Percentiles rank a stretch among this genome's conserved stretches.
Conservation (phyloP, 1,140 invertebrate genomes). For the Caenorhabditis remanei region DNA sequence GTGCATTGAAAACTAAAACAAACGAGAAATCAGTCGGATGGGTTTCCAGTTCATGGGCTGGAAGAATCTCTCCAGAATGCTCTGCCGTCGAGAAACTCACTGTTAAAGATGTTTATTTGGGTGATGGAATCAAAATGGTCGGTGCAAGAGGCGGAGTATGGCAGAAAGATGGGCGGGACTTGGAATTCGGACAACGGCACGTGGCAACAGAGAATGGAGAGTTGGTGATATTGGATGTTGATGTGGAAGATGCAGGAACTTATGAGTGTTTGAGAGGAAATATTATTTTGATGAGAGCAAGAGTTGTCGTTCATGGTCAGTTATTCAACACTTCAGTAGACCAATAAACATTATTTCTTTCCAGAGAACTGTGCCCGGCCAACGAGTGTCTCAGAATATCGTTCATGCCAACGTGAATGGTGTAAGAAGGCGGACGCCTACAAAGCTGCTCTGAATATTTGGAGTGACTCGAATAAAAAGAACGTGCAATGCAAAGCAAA, state of each 20-base stretch:
- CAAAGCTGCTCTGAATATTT: conserved; percentile 69
- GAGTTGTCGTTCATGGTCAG: conserved; percentile 33
- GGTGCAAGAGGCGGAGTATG: conserved; percentile 57
- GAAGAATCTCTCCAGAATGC: conserved; percentile 21
- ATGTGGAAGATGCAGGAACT: conserved; percentile 64
- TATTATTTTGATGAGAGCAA: conserved; percentile 59
- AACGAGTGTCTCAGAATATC: conserved; percentile 72
- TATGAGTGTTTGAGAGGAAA: conserved; percentile 67
- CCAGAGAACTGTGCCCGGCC: conserved; percentile 72
- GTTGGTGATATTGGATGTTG: conserved; percentile 73
- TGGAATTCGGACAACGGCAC: conserved; percentile 58
- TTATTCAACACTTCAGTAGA: no score
- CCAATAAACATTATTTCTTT: conserved; percentile 42
- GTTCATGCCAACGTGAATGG: conserved; percentile 73
- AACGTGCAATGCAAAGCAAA: conserved; percentile 62
- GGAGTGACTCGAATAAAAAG: conserved; percentile 71
- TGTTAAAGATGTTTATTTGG: conserved; percentile 69
- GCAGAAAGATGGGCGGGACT: conserved; percentile 59
- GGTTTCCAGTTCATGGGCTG: conserved; percentile 37
- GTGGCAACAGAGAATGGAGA: conserved; percentile 67
- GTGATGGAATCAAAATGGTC: conserved; percentile 67
- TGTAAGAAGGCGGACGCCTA: conserved; percentile 70
- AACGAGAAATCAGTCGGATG: conserved; percentile 51
- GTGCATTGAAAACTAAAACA: conserved; percentile 8
- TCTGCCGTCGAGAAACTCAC: not conserved